A percentile compares a stretch with the other conserved stretches of the same genome.
Conservation (phyloP, 2,113 vertebrate genomes). For the Carassius gibelio region DNA sequence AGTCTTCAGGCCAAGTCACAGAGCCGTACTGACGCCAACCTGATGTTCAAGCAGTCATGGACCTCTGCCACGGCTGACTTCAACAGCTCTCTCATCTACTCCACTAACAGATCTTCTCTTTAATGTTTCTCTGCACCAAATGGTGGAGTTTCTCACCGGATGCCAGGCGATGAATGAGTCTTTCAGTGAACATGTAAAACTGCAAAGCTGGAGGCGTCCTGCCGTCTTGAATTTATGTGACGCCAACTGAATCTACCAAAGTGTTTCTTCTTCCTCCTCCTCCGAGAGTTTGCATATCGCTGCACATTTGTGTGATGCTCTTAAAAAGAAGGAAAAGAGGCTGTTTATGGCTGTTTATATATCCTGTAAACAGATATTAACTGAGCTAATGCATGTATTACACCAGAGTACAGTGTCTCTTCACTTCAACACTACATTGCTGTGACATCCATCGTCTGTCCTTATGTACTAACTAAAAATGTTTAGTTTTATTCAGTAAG, state of each 20-base stretch:
- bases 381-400: not conserved
- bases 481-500: too few relatives aligned
- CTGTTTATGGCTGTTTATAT: too few relatives aligned
- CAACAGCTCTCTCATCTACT: not conserved
- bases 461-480: not conserved
- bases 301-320: not conserved
- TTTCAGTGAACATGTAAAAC: constrained; percentile 19
- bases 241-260: not conserved
- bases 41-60: not conserved
- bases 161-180: constrained; percentile 19
- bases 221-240: not conserved
- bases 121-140: constrained; percentile 7
- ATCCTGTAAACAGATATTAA: not conserved
- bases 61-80: not conserved
- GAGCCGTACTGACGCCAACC: constrained; percentile 1
- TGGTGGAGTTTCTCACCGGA: constrained; percentile 11
- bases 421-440: not conserved
- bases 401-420: not conserved
- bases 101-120: not conserved
- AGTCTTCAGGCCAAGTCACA: constrained; percentile 1
- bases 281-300: not conserved
- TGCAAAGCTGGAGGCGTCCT: constrained; percentile 21
- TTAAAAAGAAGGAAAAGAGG: not conserved
- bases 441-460: too few relatives aligned
- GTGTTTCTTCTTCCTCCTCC: constrained; percentile 7